These are phyloP conservation scores for Acrobasis consociella DNA, from an alignment of 2,888 invertebrate genomes.

Conservation along the genomic window DNA sequence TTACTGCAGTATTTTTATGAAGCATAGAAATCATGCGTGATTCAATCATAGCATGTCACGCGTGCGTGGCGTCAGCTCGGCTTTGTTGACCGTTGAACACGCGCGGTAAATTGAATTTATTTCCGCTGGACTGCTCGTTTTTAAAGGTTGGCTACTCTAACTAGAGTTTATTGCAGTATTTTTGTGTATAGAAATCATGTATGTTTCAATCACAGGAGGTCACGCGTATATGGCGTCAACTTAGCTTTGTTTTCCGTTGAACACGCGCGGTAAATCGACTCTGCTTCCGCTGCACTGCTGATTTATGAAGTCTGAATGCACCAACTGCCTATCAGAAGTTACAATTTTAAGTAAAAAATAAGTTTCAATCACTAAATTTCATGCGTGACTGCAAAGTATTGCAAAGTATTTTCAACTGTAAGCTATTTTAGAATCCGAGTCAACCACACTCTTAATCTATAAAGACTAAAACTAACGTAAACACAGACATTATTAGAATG, in stretches of 20 bases:
- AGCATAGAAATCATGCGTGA: too few relatives aligned
- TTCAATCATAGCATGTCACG: too few relatives aligned
- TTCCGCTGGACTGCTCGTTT: constrained; percentile 24
- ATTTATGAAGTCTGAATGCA: constrained; percentile 12
- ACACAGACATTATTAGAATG: too few relatives aligned
- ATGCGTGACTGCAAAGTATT: too few relatives aligned
- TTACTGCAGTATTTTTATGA: too few relatives aligned
- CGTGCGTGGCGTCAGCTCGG: not conserved
- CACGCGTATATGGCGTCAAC: too few relatives aligned
- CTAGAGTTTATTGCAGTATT: not conserved
- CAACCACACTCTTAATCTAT: too few relatives aligned
- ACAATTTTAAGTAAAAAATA: too few relatives aligned
- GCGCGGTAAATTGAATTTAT: constrained; percentile 18
- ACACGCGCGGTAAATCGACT: constrained; percentile 21
- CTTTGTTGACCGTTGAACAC: constrained; percentile 26
- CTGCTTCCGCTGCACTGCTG: constrained; percentile 24
- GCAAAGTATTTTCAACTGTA: too few relatives aligned
- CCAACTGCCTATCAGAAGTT: not conserved
- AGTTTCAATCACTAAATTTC: too few relatives aligned
- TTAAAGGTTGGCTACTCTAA: not conserved
- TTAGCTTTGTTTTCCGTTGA: constrained; percentile 24
- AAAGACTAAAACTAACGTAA: too few relatives aligned
- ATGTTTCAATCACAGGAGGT: constrained; percentile 12
- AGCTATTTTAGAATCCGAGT: too few relatives aligned
- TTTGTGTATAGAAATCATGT: not conserved